These are phyloP conservation scores for Equus przewalskii DNA, from an alignment of 2,113 vertebrate genomes.

Conservation along the genomic window DNA sequence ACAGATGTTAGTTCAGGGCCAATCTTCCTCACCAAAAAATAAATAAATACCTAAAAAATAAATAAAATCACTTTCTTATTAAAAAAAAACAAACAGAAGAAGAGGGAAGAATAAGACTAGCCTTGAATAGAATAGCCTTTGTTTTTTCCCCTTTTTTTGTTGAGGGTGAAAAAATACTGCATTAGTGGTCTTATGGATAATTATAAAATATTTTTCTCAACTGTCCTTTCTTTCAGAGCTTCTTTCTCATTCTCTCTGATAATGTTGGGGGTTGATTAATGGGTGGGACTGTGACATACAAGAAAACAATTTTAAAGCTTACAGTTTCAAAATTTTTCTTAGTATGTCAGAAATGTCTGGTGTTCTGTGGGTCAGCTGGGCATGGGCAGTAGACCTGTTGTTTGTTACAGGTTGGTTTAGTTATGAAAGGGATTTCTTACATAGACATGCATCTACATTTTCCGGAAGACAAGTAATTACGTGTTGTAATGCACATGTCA, in stretches of 20 bases:
- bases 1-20: too few species aligned
- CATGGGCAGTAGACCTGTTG: neutral
- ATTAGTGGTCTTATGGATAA: neutral
- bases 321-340: neutral
- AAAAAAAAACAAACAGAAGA: too few species aligned
- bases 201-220: neutral
- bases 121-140: neutral
- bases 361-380: neutral
- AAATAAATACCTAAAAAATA: too few species aligned
- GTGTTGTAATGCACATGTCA: neutral
- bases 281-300: neutral
- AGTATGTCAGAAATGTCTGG: neutral
- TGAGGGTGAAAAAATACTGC: neutral
- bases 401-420: neutral
- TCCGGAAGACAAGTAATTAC: neutral
- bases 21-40: too few species aligned
- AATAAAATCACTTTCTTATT: too few species aligned
- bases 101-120: neutral
- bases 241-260: neutral
- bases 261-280: neutral
- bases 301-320: neutral
- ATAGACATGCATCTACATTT: neutral
- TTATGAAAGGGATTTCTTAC: slow-evolving; percentile 6
- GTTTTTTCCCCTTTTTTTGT: neutral
- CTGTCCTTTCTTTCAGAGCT: neutral